phyloP scores from a whole-genome alignment of 2,113 vertebrate species.

The Mastomys coucha region DNA sequence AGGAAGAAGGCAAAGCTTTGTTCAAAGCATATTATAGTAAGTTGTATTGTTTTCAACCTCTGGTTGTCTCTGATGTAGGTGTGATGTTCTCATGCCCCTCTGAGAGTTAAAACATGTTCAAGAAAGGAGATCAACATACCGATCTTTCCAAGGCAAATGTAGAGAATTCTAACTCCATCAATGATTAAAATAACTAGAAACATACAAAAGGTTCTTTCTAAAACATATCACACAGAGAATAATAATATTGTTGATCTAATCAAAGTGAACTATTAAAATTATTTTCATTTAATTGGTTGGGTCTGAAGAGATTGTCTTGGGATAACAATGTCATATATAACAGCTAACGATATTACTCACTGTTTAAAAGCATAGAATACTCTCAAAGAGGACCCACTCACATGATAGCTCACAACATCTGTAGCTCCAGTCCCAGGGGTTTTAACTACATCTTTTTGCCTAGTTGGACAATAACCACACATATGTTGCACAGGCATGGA shows the following conservation, averaged over 20 bases:
- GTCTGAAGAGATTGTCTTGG: background rate
- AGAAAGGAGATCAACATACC: background rate
- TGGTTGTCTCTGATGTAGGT: background rate
- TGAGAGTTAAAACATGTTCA: background rate
- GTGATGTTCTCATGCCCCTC: background rate
- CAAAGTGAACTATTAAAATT: background rate
- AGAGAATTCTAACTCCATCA: background rate
- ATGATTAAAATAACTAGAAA: background rate
- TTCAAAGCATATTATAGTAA: background rate
- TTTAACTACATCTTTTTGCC: background rate
- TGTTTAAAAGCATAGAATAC: background rate
- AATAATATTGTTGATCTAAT: too few relatives aligned
- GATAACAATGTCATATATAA: slow-evolving; percentile 1
- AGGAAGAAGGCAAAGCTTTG: background rate
- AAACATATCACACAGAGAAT: too few relatives aligned
- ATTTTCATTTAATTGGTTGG: slow-evolving; percentile 21
- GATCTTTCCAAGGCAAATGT: background rate
- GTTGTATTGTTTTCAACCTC: background rate
- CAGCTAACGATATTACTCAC: background rate
- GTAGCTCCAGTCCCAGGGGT: background rate
- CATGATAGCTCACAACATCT: background rate
- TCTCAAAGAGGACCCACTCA: background rate
- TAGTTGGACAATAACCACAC: background rate
- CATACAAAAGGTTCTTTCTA: background rate
- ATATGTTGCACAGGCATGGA: background rate